Conservation (phyloP, 2,888 invertebrate species). For the Pogonocherus hispidulus region DNA sequence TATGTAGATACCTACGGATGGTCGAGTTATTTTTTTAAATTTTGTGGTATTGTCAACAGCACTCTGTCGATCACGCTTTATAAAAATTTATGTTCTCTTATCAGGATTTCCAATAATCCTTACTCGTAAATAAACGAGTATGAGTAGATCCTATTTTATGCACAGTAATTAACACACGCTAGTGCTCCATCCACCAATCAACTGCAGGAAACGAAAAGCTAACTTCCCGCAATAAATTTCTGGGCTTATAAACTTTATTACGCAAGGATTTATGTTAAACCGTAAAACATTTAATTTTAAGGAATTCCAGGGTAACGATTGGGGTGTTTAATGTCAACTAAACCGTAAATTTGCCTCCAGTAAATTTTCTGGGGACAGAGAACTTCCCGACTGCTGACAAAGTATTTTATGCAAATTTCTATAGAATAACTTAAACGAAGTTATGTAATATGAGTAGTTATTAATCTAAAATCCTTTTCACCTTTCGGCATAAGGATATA, state of each 20-base stretch:
- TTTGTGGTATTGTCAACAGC: no score
- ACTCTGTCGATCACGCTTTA: no score
- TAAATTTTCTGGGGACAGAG: neutral
- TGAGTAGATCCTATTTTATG: conserved; percentile 1
- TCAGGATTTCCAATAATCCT: no score
- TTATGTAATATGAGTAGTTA: no score
- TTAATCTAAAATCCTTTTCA: no score
- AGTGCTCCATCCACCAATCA: neutral
- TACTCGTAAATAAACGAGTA: no score
- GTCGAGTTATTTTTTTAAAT: no score
- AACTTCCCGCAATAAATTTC: conserved; percentile 10
- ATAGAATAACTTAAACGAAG: neutral
- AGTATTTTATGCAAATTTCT: neutral
- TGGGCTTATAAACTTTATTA: conserved; percentile 5
- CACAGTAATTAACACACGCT: neutral
- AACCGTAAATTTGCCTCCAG: neutral
- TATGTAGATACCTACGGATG: no score
- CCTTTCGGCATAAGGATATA: no score
- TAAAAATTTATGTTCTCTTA: no score
- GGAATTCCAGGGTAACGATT: neutral
- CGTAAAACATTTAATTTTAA: conserved; percentile 11
- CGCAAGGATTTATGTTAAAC: conserved; percentile 9
- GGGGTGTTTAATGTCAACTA: neutral
- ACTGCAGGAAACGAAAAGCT: neutral
- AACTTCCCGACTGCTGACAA: neutral